Evolutionary conservation across 1,140 invertebrate species (phyloP).

Genomic region (Leptinotarsa texana): DNA sequence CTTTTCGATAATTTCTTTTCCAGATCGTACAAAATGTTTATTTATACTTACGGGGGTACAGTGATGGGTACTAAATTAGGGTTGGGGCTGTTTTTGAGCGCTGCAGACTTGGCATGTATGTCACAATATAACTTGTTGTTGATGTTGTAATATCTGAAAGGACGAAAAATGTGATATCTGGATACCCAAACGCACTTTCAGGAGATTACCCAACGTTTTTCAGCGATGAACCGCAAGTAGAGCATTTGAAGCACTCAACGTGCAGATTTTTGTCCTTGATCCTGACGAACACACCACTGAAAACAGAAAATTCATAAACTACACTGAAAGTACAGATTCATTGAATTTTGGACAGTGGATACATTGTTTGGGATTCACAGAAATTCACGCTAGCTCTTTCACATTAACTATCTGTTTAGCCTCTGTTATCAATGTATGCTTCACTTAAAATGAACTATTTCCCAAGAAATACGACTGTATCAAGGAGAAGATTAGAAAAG

Average conservation of each 20-base stretch:
- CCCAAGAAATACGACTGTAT: too few species aligned
- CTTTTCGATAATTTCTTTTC: too few species aligned
- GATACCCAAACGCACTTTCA: not conserved
- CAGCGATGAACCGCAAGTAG: slow-evolving; percentile 89
- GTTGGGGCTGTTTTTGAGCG: slow-evolving; percentile 77
- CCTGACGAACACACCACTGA: slow-evolving; percentile 91
- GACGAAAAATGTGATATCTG: not conserved
- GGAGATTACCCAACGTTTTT: slow-evolving; percentile 85
- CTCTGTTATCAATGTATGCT: too few species aligned
- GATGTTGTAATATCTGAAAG: slow-evolving; percentile 81
- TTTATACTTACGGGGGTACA: slow-evolving; percentile 73
- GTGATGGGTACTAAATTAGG: slow-evolving; percentile 78
- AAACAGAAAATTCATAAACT: slow-evolving; percentile 24
- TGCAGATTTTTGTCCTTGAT: slow-evolving; percentile 96
- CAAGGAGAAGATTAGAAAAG: too few species aligned
- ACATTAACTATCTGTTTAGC: too few species aligned
- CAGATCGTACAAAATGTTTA: not conserved
- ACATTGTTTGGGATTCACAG: too few species aligned
- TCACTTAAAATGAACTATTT: too few species aligned
- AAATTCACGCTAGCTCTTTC: too few species aligned
- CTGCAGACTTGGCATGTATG: slow-evolving; percentile 88
- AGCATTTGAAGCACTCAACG: slow-evolving; percentile 96
- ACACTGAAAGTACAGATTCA: not conserved
- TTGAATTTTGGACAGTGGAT: too few species aligned
- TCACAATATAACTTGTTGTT: slow-evolving; percentile 97